Conservation (phyloP, 2,797 vertebrate genomes). For the Lycodopsis pacificus region DNA sequence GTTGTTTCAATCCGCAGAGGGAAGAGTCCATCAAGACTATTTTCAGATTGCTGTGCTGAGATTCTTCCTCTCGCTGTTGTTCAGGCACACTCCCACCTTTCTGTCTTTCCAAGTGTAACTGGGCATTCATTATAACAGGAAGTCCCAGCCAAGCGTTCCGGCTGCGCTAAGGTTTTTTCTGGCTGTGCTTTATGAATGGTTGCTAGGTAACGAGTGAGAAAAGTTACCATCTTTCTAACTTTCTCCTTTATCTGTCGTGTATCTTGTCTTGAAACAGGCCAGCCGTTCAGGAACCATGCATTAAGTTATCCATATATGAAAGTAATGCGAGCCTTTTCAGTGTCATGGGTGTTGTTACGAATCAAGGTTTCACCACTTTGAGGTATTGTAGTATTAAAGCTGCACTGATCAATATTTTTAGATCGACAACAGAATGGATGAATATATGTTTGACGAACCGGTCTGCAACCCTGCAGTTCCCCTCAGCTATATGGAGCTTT, state of each 20-base stretch:
- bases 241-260: conserved; percentile 26
- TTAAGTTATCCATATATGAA: neutral
- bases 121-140: conserved; percentile 57
- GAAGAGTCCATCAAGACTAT: neutral
- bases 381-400: neutral
- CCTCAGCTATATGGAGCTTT: neutral
- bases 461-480: neutral
- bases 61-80: conserved; percentile 12
- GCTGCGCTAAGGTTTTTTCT: conserved; percentile 48
- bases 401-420: neutral
- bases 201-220: conserved; percentile 61
- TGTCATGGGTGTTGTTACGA: neutral
- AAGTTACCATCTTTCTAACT: conserved; percentile 61
- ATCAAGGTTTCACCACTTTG: neutral
- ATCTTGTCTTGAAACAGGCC: conserved; percentile 4
- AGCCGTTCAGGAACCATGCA: conserved; percentile 4
- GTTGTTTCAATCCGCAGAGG: neutral
- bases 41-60: conserved; percentile 7
- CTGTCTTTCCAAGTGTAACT: conserved; percentile 44
- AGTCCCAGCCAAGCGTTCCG: conserved; percentile 64
- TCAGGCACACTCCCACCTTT: conserved; percentile 50
- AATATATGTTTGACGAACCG: neutral
- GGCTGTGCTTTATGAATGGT: conserved; percentile 60
- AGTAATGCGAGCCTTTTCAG: neutral
- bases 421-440: neutral